Percentiles rank a stretch among this genome's conserved stretches.
Conservation (phyloP, 2,797 vertebrate genomes). For the Silurus aristotelis region DNA sequence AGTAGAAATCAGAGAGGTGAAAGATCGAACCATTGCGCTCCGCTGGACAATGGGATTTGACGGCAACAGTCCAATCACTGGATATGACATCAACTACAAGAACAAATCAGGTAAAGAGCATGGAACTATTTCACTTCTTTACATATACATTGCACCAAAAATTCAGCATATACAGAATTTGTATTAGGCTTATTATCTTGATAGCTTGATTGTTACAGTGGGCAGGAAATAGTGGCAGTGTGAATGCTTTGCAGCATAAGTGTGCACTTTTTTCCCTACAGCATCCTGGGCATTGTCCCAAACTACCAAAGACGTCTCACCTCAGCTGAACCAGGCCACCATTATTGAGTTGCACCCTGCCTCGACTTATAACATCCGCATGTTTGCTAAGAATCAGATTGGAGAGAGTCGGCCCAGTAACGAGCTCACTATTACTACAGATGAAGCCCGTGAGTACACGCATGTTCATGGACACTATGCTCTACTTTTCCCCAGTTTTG, state of each 20-base stretch:
- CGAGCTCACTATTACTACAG: constrained; percentile 97
- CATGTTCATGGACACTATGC: neutral
- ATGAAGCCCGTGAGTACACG: constrained; percentile 88
- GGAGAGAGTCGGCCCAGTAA: constrained; percentile 98
- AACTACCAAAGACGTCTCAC: constrained; percentile 98
- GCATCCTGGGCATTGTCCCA: constrained; percentile 97
- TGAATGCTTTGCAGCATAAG: neutral
- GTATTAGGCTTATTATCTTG: neutral
- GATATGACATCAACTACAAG: constrained; percentile 98
- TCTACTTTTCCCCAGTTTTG: neutral
- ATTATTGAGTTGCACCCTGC: constrained; percentile 98
- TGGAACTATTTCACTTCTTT: neutral
- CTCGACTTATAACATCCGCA: constrained; percentile 98
- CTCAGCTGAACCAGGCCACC: constrained; percentile 97
- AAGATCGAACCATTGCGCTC: constrained; percentile 93
- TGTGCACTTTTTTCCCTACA: constrained; percentile 55
- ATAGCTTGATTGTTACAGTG: neutral
- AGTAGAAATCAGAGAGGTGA: constrained; percentile 95
- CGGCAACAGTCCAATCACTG: constrained; percentile 97
- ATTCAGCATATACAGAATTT: neutral
- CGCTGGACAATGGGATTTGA: constrained; percentile 99
- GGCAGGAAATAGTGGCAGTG: neutral
- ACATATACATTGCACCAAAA: neutral
- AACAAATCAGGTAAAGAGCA: constrained; percentile 88
- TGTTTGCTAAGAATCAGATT: constrained; percentile 98